phyloP scores from a whole-genome alignment of 2,113 vertebrate genomes.

The Cyanoderma ruficeps region DNA sequence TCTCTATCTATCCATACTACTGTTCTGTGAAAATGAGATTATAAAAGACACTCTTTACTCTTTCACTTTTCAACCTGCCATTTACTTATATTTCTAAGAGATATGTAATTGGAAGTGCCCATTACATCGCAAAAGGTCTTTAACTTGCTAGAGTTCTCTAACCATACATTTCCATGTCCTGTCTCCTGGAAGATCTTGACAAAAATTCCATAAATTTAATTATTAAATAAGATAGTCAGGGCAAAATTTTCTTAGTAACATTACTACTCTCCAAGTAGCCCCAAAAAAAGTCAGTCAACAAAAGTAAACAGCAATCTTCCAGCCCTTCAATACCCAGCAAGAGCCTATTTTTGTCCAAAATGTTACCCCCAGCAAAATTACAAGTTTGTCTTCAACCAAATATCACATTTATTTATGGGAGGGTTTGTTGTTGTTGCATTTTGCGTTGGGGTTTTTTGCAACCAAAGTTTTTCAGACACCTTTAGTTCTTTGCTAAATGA shows the following conservation, averaged over 20 bases:
- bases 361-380: background rate
- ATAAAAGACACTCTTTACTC: background rate
- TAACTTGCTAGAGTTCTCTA: background rate
- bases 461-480: background rate
- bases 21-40: background rate
- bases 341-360: background rate
- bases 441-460: background rate
- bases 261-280: background rate
- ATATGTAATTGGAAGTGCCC: background rate
- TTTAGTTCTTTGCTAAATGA: background rate
- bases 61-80: background rate
- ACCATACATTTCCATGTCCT: background rate
- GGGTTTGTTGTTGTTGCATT: background rate
- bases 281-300: background rate
- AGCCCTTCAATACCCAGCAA: background rate
- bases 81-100: background rate
- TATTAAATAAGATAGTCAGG: background rate
- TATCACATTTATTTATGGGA: background rate
- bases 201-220: background rate
- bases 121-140: background rate
- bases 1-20: background rate
- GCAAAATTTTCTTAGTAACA: background rate
- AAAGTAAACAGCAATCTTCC: background rate
- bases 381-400: background rate
- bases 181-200: background rate